Percentiles rank a stretch among this genome's conserved stretches.
phyloP scores from a whole-genome alignment of 2,888 invertebrate species.

The Nasonovia ribisnigri region DNA sequence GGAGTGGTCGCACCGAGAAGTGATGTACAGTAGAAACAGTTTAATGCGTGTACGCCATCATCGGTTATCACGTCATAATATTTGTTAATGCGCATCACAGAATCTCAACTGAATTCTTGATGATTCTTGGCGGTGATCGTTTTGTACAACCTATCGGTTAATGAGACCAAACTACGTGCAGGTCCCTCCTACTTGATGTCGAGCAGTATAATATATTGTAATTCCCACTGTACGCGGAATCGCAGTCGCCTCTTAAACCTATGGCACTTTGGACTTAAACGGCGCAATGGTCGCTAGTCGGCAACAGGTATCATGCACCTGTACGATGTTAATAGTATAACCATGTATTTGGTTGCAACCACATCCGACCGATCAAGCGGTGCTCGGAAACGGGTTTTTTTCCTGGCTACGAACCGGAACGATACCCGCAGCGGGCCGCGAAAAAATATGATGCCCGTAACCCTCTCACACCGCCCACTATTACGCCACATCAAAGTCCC shows the following conservation, averaged over 20 bases:
- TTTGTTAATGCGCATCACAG: no score
- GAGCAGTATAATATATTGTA: no score
- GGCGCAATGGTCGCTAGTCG: background rate
- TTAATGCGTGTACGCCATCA: background rate
- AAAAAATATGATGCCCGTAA: background rate
- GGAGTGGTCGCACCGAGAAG: background rate
- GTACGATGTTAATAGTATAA: background rate
- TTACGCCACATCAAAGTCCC: conserved; percentile 4
- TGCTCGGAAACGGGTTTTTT: background rate
- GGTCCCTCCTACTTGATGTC: background rate
- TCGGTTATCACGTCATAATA: background rate
- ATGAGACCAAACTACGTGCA: background rate
- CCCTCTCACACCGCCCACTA: conserved; percentile 3
- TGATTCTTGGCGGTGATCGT: background rate
- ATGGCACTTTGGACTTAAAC: background rate
- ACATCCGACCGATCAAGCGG: background rate
- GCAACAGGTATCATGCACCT: background rate
- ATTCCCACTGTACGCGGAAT: background rate
- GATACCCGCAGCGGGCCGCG: background rate
- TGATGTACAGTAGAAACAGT: background rate
- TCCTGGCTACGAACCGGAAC: background rate
- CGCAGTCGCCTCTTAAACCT: background rate
- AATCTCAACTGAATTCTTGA: background rate
- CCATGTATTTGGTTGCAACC: background rate
- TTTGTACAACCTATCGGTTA: no score